phyloP scores from a whole-genome alignment of 2,888 invertebrate species.

The Imbricaverruca yamaguchii region DNA sequence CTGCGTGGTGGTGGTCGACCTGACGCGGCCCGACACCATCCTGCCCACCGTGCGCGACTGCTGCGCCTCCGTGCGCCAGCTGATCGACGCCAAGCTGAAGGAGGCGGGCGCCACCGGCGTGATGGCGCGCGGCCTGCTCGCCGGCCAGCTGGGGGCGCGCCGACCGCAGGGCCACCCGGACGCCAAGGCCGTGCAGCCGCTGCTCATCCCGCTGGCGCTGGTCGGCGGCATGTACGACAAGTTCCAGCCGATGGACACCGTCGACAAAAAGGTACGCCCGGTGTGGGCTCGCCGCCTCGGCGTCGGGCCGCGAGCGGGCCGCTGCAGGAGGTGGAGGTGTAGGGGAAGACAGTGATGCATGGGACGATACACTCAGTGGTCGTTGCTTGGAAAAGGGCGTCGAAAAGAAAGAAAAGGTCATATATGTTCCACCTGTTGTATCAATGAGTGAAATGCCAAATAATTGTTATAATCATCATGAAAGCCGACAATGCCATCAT shows the following conservation, averaged over 20 bases:
- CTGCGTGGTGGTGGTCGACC: constrained; percentile 66
- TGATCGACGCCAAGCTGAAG: neutral
- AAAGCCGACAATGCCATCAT: too few relatives aligned
- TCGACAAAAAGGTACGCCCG: constrained; percentile 58
- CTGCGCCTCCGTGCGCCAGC: neutral
- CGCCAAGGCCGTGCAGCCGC: constrained; percentile 45
- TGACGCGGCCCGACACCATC: constrained; percentile 62
- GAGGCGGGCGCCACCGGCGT: constrained; percentile 1
- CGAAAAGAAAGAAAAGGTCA: too few relatives aligned
- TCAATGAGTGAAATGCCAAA: too few relatives aligned
- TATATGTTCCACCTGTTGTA: too few relatives aligned
- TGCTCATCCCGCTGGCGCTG: constrained; percentile 64
- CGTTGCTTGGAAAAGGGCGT: too few relatives aligned
- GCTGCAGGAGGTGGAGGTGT: too few relatives aligned
- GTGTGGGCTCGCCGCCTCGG: too few relatives aligned
- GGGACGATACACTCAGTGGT: too few relatives aligned
- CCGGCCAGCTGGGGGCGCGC: neutral
- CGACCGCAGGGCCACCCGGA: neutral
- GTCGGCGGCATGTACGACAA: constrained; percentile 80
- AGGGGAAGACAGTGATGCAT: too few relatives aligned
- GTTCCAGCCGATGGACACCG: constrained; percentile 65
- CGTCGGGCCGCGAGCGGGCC: too few relatives aligned
- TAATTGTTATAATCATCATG: too few relatives aligned
- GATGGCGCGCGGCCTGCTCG: neutral
- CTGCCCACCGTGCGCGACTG: constrained; percentile 59